A percentile compares a stretch with the other conserved stretches of the same genome.
These are phyloP conservation scores for Oxyura jamaicensis DNA, from an alignment of 2,113 vertebrate genomes.

Conservation along the genomic window DNA sequence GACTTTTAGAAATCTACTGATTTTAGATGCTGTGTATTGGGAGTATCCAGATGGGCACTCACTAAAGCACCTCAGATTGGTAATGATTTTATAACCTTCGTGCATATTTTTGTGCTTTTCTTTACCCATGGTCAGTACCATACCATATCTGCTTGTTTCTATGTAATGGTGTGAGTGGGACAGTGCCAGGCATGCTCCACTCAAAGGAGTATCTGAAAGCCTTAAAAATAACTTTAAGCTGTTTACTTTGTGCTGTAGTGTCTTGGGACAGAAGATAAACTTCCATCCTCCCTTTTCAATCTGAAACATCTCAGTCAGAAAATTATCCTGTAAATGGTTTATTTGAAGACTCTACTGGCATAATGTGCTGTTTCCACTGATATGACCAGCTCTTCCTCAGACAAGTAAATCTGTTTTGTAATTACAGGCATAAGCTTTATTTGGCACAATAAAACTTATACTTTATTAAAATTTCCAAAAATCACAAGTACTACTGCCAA, in stretches of 20 bases:
- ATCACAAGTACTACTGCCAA: slow-evolving; percentile 10
- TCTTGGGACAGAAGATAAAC: neutral
- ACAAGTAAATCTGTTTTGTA: neutral
- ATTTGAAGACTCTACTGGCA: neutral
- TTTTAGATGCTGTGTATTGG: neutral
- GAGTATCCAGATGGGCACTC: neutral
- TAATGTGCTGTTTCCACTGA: neutral
- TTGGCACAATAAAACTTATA: slow-evolving; percentile 1
- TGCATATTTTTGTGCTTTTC: neutral
- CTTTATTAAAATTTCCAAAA: slow-evolving; percentile 35
- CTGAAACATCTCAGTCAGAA: neutral
- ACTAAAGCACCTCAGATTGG: neutral
- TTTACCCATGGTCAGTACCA: neutral
- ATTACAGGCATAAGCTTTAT: neutral
- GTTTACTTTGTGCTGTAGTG: neutral
- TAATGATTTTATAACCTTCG: neutral
- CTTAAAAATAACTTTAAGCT: neutral
- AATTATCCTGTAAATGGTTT: neutral
- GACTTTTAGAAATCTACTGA: neutral
- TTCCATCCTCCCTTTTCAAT: neutral
- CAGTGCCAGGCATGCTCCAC: neutral
- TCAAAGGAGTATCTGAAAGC: neutral
- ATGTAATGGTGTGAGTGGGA: neutral
- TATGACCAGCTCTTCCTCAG: neutral
- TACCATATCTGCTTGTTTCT: neutral